Base-by-base conservation (phyloP, 2,797 vertebrate species). In the Manis javanica region DNA sequence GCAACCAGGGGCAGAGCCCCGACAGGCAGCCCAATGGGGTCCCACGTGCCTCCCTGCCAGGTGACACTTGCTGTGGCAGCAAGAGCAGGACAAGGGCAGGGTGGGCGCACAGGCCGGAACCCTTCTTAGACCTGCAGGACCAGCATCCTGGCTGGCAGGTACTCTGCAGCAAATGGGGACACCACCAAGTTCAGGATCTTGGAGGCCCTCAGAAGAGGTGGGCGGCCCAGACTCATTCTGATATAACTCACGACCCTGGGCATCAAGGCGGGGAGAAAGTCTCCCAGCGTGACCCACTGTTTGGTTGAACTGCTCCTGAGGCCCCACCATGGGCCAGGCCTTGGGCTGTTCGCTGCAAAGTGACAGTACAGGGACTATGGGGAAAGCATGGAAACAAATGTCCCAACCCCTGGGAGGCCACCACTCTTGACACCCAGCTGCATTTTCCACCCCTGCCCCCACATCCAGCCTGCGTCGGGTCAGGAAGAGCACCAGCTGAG, bases 31-130 rank as follows among this genome's bases (percentile, higher is more conserved):
- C 46, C 46, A 11, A 46, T 10, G 11, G 46, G 12, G 46, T 10
- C 46, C 3, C 11, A 19, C 2, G 2, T 24, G 37, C 12, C 37
- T 46, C 11, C 69, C 77, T 5, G 14, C 13, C 3, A 8, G 69
- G 39, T 10, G 37, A 24, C 23, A n/a, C 19, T 13, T 3, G 0
- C 2, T 3, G 37, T 21, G n/a, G 12, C n/a, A 31, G 57, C 19
- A 46, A 61, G 12, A 2, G 55, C 2, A 7, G 16, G 18, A 18
- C 24, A 42, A 19, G 13, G 57, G 26, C 24, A 57, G 74, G 37
- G 1, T 16, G 68, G 55, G 79, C 1, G 42, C 31, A 24, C 42
- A 13, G 0, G 0, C 16, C 0, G 1, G 4, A 5, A 31, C 51
- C 55, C 8, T 14, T 14, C 9, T 8, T 10, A 18, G 26, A 83